Evolutionary conservation across 2,888 invertebrate genomes (phyloP).

Genomic region (Caenorhabditis uteleia): DNA sequence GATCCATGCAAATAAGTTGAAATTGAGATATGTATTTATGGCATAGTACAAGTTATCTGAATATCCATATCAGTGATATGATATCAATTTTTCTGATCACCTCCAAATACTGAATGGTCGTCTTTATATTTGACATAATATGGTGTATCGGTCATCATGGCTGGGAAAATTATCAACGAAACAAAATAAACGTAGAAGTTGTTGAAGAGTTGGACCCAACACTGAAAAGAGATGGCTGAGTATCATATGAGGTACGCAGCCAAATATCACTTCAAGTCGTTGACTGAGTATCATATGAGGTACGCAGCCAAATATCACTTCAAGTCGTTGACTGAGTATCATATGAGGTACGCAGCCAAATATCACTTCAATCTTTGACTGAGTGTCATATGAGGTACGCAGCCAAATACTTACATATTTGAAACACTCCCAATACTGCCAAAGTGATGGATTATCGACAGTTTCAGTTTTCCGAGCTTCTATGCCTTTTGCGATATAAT

Average conservation of each 20-base stretch:
- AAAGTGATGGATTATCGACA: constrained; percentile 39
- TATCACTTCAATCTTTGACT: no score
- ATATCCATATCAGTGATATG: neutral
- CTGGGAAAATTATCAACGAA: constrained; percentile 86
- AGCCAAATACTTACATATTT: constrained; percentile 24
- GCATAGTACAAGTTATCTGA: constrained; percentile 70
- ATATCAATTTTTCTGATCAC: constrained; percentile 4
- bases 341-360: no score
- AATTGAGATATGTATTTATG: constrained; percentile 88
- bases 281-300: no score
- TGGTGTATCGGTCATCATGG: constrained; percentile 73
- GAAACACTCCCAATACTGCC: constrained; percentile 48
- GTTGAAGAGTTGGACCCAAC: constrained; percentile 84
- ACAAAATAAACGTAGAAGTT: constrained; percentile 91
- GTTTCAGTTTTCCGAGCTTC: constrained; percentile 36
- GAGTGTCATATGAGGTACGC: no score
- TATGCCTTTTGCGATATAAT: constrained; percentile 37
- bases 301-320: no score
- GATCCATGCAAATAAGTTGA: constrained; percentile 89
- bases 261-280: no score
- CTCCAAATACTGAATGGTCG: constrained; percentile 36
- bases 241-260: no score
- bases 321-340: no score
- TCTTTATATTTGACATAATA: constrained; percentile 16
- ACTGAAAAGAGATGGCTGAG: constrained; percentile 27